Conservation (phyloP, 2,888 invertebrate genomes). For the Tinea pellionella region DNA sequence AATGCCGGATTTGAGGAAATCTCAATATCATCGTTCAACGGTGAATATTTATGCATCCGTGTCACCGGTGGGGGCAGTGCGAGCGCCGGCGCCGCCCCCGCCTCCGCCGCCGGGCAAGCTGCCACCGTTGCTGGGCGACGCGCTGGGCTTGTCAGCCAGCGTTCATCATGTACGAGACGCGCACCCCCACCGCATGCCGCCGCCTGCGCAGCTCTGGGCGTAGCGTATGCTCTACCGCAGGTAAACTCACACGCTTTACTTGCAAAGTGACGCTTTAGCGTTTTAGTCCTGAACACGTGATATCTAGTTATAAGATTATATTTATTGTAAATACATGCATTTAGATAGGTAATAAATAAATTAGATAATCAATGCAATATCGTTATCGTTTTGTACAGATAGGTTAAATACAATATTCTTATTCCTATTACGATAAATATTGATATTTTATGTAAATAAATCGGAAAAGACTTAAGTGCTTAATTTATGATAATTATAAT, state of each 20-base stretch:
- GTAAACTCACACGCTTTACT: constrained; percentile 43
- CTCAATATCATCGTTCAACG: constrained; percentile 74
- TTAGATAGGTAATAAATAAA: background rate
- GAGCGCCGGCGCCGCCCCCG: constrained; percentile 71
- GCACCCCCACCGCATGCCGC: constrained; percentile 67
- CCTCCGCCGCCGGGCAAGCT: constrained; percentile 73
- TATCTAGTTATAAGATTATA: constrained; percentile 55
- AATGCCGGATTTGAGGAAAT: constrained; percentile 83
- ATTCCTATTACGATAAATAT: background rate
- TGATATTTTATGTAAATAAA: background rate
- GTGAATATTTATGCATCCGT: constrained; percentile 80
- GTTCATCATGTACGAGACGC: constrained; percentile 46
- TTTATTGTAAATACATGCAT: constrained; percentile 38
- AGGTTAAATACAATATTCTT: background rate
- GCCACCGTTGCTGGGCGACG: constrained; percentile 68
- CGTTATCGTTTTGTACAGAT: background rate
- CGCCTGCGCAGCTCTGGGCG: constrained; percentile 82
- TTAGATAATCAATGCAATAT: background rate
- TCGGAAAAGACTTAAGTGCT: background rate
- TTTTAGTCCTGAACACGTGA: constrained; percentile 67
- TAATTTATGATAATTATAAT: constrained; percentile 37
- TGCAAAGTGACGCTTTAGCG: constrained; percentile 50
- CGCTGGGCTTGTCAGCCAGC: constrained; percentile 50
- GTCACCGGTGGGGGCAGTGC: constrained; percentile 64
- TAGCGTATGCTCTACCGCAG: constrained; percentile 79